Base-by-base conservation (phyloP, 2,113 vertebrate genomes). In the Muntiacus muntjak region DNA sequence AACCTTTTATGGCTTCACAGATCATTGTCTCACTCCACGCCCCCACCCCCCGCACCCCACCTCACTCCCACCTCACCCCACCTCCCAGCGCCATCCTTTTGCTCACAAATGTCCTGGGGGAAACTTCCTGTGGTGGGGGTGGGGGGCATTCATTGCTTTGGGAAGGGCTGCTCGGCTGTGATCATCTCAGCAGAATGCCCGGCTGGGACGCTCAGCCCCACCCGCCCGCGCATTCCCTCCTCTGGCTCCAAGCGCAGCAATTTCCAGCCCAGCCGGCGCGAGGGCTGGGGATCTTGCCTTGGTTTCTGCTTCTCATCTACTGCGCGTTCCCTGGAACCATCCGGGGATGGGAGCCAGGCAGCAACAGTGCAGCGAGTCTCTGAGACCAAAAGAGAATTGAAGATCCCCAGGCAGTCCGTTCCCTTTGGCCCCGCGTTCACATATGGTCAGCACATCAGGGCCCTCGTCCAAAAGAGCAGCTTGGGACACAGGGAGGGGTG, bases 391-490 rank as follows among this genome's bases (percentile, higher is more conserved):
- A 97, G 91, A 79, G 81, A 78, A 97, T 94, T 87, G 67, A 52
- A 94, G 96, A 96, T 60, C 88, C 85, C 88, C 78, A 54, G 50
- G 16, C 79, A 83, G 78, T 92, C 55, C 43, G 7, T 93, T 94
- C 84, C 94, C 67, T 88, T 95, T 74, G 82, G 92, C 45, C 89
- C 28, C 5, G 10, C 95, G 82, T 89, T 96, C 95, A 97, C 94
- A 97, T 97, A 87, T 96, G 96, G 90, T 79, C 91, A 97, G 71
- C 95, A 95, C 60, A 94, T 96, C 93, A 92, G 45, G 89, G 78
- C 83, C 71, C 50, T 87, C 36, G 33, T 81, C 87, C 67, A 87
- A 84, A 86, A 79, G 78, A 94, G 36, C 88, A 84, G 85, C 55
- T 47, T 71, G 67, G 92, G 96, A 82, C 92, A 58, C 2, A 19